Percentiles rank a stretch among this genome's conserved stretches.
These are phyloP conservation scores for Drosophila hawaiiensis DNA, from an alignment of 2,888 invertebrate genomes.

Conservation along the genomic window DNA sequence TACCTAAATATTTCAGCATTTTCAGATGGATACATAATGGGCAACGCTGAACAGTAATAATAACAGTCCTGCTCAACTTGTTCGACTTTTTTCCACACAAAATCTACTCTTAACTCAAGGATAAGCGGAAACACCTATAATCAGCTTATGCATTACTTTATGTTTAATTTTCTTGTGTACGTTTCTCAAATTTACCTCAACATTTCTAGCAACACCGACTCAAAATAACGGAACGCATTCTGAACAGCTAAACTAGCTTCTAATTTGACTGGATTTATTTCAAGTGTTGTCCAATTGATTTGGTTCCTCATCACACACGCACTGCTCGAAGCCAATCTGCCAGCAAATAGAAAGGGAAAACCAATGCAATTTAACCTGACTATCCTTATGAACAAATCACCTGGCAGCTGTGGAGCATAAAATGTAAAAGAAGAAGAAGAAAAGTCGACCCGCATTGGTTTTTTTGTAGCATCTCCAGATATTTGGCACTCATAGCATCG, in stretches of 20 bases:
- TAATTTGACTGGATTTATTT: constrained; percentile 35
- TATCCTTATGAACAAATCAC: constrained; percentile 46
- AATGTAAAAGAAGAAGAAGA: neutral
- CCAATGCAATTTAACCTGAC: constrained; percentile 66
- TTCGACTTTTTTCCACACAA: neutral
- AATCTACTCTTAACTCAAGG: neutral
- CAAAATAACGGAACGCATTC: no score
- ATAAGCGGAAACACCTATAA: neutral
- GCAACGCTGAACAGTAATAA: neutral
- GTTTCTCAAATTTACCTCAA: neutral
- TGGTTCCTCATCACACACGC: constrained; percentile 14
- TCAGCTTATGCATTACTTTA: neutral
- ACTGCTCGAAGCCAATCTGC: neutral
- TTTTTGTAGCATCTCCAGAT: constrained; percentile 28
- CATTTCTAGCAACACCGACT: neutral
- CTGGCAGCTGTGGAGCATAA: constrained; percentile 14
- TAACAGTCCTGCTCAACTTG: neutral
- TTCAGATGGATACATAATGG: neutral
- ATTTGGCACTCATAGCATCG: constrained; percentile 34
- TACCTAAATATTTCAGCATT: neutral
- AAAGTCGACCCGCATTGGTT: constrained; percentile 2
- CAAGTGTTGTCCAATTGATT: constrained; percentile 24
- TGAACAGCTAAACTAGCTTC: constrained; percentile 26
- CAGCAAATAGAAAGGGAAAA: constrained; percentile 13
- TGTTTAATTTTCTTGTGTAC: no score